Base-by-base conservation (phyloP, 2,113 vertebrate genomes). In the Chaenogobius annularis region DNA sequence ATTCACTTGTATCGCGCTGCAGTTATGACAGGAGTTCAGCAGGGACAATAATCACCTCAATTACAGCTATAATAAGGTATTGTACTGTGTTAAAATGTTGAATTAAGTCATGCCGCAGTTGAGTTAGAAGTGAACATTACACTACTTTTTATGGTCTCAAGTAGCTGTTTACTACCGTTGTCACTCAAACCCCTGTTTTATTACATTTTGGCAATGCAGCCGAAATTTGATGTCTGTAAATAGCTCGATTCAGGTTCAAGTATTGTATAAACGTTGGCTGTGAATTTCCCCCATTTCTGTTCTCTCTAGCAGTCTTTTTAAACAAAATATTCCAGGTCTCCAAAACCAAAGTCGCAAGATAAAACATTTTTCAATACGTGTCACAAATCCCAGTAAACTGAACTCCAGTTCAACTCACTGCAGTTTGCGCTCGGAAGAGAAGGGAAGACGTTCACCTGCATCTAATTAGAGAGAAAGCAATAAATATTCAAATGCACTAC, bases 11-110 rank as follows among this genome's bases (percentile, higher is more conserved):
- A 70, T 17, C 47, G 73, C 61, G 73, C 10, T 58, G 66, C 66
- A 77, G 23, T 82, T 68, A 82, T 71, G 68, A 68, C 76, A 43
- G 55, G 35, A 54, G 22, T 71, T 68, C 55, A 52, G 15, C 23
- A 0, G 0, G 3, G 19, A 75, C 52, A 81, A 79, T 72, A 64
- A 56, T 10, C 19, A 54, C 50, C 1, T 2, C 8, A 54, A 10
- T 20, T 10, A 10, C 7, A 10, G 19, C 50, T 52, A 52, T 17
- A 50, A 52, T 17, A 19, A 17, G 50, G 17, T 5, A 52, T 19
- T 10, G 19, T 3, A 46, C 12, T 46, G 44, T 46, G 12, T 46
- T 46, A 52, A 52, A 52, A 9, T 19, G 48, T 8, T 19, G 5
- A n/a, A 10, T n/a, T 0, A 46, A 46, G 10, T 46, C 44, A 46